Evolutionary conservation across 2,113 vertebrate genomes (phyloP), one percentile per base, ranked within the genome.

Genomic region (Ophthalmolycus amberensis): DNA sequence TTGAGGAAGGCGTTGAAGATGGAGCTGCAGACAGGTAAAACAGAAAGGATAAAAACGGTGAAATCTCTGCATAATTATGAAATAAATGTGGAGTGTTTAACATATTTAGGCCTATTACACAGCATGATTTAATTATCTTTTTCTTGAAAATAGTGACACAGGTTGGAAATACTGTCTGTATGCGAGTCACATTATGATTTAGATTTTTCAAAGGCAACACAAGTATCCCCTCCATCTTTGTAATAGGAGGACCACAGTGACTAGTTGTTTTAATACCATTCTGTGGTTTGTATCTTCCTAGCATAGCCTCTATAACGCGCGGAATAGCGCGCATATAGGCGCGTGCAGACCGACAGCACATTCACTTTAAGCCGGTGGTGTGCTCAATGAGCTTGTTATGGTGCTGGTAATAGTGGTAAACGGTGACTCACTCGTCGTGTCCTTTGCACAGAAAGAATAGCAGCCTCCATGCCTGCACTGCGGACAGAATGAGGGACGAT

Each of bases 361-460:
- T 81, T 48, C 27, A 42, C 58, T 82, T 6, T 14, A 44, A 22
- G 62, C 38, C 14, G 11, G 38, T 60, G 63, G 1, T 32, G 10
- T 11, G 66, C 38, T 22, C 27, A 42, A n/a, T 22, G 27, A 58
- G 64, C 38, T 50, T 38, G 52, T 29, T 2, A 42, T 37, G 59
- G 11, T 71, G 40, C 59, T 40, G 25, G 8, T 42, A 16, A 46
- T 0, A 20, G 54, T 68, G 16, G 50, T 76, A 46, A 40, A 79
- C 4, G 10, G 27, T 56, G 68, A 97, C 98, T 99, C 93, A 99
- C 98, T 98, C 97, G 88, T 98, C 97, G 70, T 97, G 97, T 80
- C 98, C 98, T 93, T 98, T 98, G 95, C 98, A 99, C 85, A 99
- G 96, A 82, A 97, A 95, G 95, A 98, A 97, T 64, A 99, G 96